phyloP scores from a whole-genome alignment of 2,113 vertebrate species.

The Trichomycterus rosablanca region DNA sequence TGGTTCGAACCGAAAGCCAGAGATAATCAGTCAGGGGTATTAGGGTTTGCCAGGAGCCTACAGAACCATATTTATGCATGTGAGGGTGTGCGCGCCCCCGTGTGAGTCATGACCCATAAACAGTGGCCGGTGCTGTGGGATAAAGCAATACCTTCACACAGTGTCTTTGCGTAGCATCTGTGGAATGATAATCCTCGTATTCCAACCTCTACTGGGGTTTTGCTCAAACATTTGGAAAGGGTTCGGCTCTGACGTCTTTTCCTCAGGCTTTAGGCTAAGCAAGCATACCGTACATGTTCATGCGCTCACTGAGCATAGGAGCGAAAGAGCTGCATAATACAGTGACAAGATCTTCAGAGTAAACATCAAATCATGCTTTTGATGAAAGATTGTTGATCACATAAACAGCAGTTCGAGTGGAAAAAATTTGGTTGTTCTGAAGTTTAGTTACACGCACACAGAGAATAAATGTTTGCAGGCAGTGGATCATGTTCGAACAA shows the following conservation, averaged over 20 bases:
- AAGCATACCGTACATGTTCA: constrained; percentile 7
- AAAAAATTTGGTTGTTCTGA: neutral
- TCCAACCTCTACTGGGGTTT: constrained; percentile 27
- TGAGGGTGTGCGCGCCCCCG: constrained; percentile 2
- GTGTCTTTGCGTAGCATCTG: constrained; percentile 25
- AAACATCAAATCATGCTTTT: neutral
- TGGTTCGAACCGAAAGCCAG: constrained; percentile 6
- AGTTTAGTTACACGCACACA: neutral
- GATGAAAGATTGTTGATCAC: neutral
- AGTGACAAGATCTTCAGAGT: constrained; percentile 3
- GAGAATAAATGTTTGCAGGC: neutral
- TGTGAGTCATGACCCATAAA: constrained; percentile 28
- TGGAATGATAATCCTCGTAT: constrained; percentile 33
- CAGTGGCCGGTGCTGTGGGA: constrained; percentile 11
- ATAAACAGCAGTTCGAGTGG: too few species aligned
- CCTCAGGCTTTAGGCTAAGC: constrained; percentile 8
- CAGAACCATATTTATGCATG: constrained; percentile 14
- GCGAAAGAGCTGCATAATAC: neutral
- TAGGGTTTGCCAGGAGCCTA: constrained; percentile 11
- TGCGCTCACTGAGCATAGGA: neutral
- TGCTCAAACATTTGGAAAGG: constrained; percentile 28
- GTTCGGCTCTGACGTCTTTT: constrained; percentile 22
- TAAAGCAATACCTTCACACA: constrained; percentile 13
- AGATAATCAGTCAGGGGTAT: constrained; percentile 17
- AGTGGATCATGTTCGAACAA: too few species aligned